Base-by-base conservation (phyloP, 37 sponge, comb jelly and placozoan genomes). In the Beroe ovata region DNA sequence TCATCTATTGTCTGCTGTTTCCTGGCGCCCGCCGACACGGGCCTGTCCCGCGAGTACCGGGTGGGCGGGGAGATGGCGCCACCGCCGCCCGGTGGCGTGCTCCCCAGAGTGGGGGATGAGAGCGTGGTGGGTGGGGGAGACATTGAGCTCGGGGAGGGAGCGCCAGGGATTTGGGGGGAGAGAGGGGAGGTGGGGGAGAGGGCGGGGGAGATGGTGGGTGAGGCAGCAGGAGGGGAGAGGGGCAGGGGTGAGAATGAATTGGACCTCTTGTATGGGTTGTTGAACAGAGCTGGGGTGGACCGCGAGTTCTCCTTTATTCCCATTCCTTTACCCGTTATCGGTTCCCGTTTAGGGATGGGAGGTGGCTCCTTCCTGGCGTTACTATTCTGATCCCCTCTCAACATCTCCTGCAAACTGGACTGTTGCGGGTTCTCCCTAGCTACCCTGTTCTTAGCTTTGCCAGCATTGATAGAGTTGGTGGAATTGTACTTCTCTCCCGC, bases 331-430 rank as follows among this genome's bases (percentile, higher is more conserved):
- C 38, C 35, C 1, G 33, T 21, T 16, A 36, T 39, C 0, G 84
- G 84, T 23, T 77, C 84, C 47, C 84, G 84, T 77, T 77, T 77
- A 77, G 84, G 84, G 47, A 77, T 36, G 0, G 84, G 84, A 4
- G 84, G 84, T 6, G 84, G 84, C 11, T 47, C 54, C 34, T 66
- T 30, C 30, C 35, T 66, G 8, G 54, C 84, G 3, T 77, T 77
- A 26, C 54, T 42, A 35, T 77, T 77, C 84, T 77, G 84, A 23
- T 77, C 84, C 1, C 84, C 84, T 18, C 84, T 33, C 26, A 77
- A 22, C 84, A 77, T 33, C n/a, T 30, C 84, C 54, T 77, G 84
- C 18, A 77, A 11, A 41, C 84, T 77, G 47, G 84, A 36, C 84
- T 77, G 84, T 2, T 77, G 84, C 16, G 84, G 84, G 47, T 77